Evolutionary conservation across 2,888 invertebrate genomes (phyloP), one percentile per base, ranked within the genome.

Genomic region (Colletes collaris): DNA sequence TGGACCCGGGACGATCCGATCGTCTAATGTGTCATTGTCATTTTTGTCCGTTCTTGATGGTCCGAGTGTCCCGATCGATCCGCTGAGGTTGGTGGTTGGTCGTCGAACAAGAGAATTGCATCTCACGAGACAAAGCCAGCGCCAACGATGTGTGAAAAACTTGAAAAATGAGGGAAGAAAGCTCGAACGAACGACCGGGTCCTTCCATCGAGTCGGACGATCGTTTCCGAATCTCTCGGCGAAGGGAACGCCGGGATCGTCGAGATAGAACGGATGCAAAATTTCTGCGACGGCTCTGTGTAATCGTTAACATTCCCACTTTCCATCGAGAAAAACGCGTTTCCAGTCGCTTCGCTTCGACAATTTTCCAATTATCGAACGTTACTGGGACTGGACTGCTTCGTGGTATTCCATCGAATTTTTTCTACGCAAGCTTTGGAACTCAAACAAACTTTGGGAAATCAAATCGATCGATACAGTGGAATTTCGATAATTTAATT

Each of bases 11-110:
- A 71, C 27, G 49, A 63, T 27, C 56, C 60, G 59, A 19, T 52
- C 65, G 55, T 44, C 60, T 59, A 81, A 83, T 79, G 60, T 76
- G 72, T 79, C 83, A 81, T 80, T 85, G 76, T 85, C 82, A 72
- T 81, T 81, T 82, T 67, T 84, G 56, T 59, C 62, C 67, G 35
- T 62, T 62, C 60, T 7, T 35, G 63, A 72, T 55, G 63, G 58
- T 68, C 62, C 35, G 27, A 35, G 66, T 53, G 73, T 68, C 66
- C 35, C 76, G 72, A 83, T 83, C 75, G 83, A 80, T 84, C 58
- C 52, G 44, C 10, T 27, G 52, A 46, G 62, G 52, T 50, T 52
- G 13, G 52, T 10, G 50, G 46, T 13, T n/a, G 46, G 19, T 37
- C n/a, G 19, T 60, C 40, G 49, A 52, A 63, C 77, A 53, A 53